A percentile compares a stretch with the other conserved stretches of the same genome.
phyloP scores from a whole-genome alignment of 1,140 invertebrate species.

The Delia radicum region DNA sequence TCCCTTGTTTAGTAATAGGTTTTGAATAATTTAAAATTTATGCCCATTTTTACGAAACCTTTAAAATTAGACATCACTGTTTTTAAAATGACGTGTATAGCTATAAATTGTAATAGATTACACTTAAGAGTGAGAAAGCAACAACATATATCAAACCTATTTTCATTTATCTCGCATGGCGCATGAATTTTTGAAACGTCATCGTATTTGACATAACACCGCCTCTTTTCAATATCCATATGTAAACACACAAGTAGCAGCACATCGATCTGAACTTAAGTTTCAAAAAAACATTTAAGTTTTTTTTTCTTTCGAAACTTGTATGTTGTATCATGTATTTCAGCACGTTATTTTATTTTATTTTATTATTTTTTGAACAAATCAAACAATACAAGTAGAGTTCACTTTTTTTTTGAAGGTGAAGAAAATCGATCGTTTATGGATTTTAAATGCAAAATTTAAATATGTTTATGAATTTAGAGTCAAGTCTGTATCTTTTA shows the following conservation, averaged over 20 bases:
- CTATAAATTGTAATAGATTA: background rate
- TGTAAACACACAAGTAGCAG: conserved; percentile 25
- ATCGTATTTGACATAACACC: conserved; percentile 36
- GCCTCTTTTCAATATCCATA: conserved; percentile 48
- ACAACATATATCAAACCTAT: background rate
- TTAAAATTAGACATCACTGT: conserved; percentile 3
- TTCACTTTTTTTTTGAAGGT: background rate
- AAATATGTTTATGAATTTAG: no score
- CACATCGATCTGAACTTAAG: background rate
- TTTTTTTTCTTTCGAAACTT: background rate
- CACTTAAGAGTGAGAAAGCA: background rate
- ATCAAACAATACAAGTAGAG: background rate
- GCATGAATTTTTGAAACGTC: conserved; percentile 39
- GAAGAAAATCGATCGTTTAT: conserved; percentile 16
- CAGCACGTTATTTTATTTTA: background rate
- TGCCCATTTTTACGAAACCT: no score
- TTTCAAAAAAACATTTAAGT: background rate
- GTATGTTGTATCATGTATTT: background rate
- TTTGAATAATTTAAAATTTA: no score
- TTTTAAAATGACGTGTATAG: background rate
- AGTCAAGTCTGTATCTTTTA: no score
- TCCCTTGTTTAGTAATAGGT: no score
- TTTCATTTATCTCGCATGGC: conserved; percentile 35
- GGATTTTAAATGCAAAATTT: no score
- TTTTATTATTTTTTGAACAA: background rate